A percentile compares a stretch with the other conserved stretches of the same genome.
Conservation (phyloP, 2,888 invertebrate species). For the Drosophila maculinotata region DNA sequence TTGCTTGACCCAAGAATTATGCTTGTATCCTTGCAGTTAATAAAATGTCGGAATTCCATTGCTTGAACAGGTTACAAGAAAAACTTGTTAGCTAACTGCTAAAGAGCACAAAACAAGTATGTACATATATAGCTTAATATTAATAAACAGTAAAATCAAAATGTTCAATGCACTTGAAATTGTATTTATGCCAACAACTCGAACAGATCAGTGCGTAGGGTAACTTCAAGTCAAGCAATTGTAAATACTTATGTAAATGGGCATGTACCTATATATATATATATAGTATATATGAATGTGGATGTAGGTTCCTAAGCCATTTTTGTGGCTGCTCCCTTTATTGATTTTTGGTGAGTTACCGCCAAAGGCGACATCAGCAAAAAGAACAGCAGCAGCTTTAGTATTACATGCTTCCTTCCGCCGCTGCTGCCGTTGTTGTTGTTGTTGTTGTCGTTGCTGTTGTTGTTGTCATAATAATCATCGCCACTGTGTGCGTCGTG, state of each 20-base stretch:
- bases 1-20: background rate
- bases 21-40: background rate
- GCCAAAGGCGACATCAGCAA: conserved; percentile 31
- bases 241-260: conserved; percentile 19
- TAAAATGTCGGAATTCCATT: background rate
- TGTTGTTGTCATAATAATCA: conserved; percentile 22
- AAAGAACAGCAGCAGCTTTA: conserved; percentile 18
- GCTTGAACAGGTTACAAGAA: too few species aligned
- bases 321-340: conserved; percentile 52
- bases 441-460: background rate
- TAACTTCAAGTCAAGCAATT: conserved; percentile 1
- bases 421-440: background rate
- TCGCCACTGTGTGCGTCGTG: conserved; percentile 12
- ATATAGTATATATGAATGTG: conserved; percentile 12
- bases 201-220: conserved; percentile 3
- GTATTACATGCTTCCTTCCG: conserved; percentile 15
- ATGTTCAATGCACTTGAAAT: background rate
- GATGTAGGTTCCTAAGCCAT: conserved; percentile 43
- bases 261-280: conserved; percentile 6
- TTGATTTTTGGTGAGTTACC: conserved; percentile 47
- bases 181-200: background rate
- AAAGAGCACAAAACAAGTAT: background rate
- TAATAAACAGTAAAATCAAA: background rate
- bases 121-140: too few species aligned
- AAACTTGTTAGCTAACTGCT: background rate